Percentiles rank a stretch among this genome's conserved stretches.
These are phyloP conservation scores for Catharus ustulatus DNA, from an alignment of 2,797 vertebrate species.

Conservation along the genomic window DNA sequence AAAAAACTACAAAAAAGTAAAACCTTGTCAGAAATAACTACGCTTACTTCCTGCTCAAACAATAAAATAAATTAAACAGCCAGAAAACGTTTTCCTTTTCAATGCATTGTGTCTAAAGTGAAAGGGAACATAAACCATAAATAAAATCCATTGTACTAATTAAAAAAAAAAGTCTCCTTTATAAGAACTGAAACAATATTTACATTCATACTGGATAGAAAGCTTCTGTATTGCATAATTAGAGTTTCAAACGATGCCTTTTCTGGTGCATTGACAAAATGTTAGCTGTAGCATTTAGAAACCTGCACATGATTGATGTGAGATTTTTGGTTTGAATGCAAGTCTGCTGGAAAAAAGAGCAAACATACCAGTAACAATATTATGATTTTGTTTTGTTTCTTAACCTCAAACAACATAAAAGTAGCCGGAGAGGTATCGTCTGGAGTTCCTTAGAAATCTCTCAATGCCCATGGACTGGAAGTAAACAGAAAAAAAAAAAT, in stretches of 20 bases:
- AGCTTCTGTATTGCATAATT: slow-evolving; percentile 72
- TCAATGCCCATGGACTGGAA: slow-evolving; percentile 77
- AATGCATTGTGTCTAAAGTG: slow-evolving; percentile 74
- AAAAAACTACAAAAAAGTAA: slow-evolving; percentile 74
- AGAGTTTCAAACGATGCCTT: slow-evolving; percentile 57
- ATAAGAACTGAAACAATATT: slow-evolving; percentile 73
- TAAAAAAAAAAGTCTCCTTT: slow-evolving; percentile 68
- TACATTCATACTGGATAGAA: slow-evolving; percentile 75
- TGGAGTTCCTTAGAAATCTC: slow-evolving; percentile 62
- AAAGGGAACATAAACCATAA: slow-evolving; percentile 78
- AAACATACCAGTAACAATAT: slow-evolving; percentile 30
- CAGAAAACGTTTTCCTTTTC: slow-evolving; percentile 77
- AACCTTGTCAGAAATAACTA: slow-evolving; percentile 75
- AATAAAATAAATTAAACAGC: slow-evolving; percentile 82
- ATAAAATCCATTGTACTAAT: slow-evolving; percentile 77
- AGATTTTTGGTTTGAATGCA: slow-evolving; percentile 63
- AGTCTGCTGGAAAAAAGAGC: slow-evolving; percentile 36
- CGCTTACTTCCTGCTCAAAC: slow-evolving; percentile 77
- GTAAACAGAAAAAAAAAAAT: slow-evolving; percentile 72
- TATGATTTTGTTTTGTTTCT: slow-evolving; percentile 39
- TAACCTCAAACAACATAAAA: slow-evolving; percentile 68
- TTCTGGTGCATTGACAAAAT: slow-evolving; percentile 60
- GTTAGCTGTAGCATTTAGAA: slow-evolving; percentile 63
- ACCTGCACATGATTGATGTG: slow-evolving; percentile 36
- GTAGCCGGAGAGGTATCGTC: slow-evolving; percentile 69